Percentiles rank a stretch among this genome's conserved stretches.
These are phyloP conservation scores for Semicossyphus pulcher DNA, from an alignment of 2,113 vertebrate species.

Conservation along the genomic window DNA sequence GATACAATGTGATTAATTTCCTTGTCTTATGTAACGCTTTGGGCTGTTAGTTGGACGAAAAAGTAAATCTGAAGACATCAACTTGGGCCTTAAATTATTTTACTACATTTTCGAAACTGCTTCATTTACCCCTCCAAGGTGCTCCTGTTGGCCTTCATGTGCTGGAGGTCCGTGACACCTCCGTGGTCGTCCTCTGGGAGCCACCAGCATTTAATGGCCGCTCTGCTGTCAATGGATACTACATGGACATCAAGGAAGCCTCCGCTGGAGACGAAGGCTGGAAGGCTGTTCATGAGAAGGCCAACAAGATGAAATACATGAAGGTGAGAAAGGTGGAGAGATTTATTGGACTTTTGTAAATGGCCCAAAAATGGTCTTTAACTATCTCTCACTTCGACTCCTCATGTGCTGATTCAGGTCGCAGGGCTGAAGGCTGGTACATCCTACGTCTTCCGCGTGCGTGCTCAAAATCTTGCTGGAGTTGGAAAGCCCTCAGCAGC, in stretches of 20 bases:
- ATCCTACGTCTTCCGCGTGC: conserved; percentile 90
- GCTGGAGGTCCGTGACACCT: conserved; percentile 91
- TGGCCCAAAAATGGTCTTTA: background rate
- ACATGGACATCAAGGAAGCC: conserved; percentile 90
- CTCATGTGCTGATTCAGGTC: conserved; percentile 81
- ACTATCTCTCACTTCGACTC: background rate
- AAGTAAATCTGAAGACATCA: background rate
- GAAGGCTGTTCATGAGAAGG: conserved; percentile 90
- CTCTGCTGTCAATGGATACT: conserved; percentile 90
- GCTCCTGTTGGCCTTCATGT: conserved; percentile 87
- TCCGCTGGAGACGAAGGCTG: conserved; percentile 85
- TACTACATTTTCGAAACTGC: too few species aligned
- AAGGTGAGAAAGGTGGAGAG: conserved; percentile 84
- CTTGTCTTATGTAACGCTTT: background rate
- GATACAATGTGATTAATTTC: background rate
- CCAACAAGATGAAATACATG: conserved; percentile 85
- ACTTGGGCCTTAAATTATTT: background rate
- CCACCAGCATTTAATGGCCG: conserved; percentile 89
- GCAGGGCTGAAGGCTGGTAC: conserved; percentile 85
- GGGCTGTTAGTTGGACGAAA: too few species aligned
- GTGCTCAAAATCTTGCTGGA: conserved; percentile 92
- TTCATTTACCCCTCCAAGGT: conserved; percentile 84
- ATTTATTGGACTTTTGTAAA: background rate
- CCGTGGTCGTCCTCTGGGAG: conserved; percentile 93
- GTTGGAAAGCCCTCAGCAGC: conserved; percentile 89